Percentiles rank a stretch among this genome's conserved stretches.
phyloP scores from a whole-genome alignment of 2,113 vertebrate species.

The Syrrhaptes paradoxus region DNA sequence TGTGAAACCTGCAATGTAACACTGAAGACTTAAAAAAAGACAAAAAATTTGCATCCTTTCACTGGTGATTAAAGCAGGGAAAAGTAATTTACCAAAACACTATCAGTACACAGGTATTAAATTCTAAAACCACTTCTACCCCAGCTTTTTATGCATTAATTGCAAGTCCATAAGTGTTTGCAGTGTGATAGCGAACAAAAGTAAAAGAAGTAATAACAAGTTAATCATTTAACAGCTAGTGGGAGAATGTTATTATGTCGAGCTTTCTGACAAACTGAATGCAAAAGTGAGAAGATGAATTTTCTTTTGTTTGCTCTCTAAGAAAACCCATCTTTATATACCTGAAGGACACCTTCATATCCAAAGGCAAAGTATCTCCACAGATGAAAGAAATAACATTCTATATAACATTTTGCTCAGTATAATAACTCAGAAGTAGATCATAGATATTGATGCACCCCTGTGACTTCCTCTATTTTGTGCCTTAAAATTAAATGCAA shows the following conservation, averaged over 20 bases:
- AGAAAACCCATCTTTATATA: background rate
- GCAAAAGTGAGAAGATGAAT: background rate
- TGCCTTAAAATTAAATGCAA: slow-evolving; percentile 57
- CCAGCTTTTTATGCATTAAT: background rate
- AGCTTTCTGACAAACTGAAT: background rate
- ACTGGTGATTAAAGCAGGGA: background rate
- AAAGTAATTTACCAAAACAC: background rate
- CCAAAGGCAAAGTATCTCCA: background rate
- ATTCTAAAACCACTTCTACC: background rate
- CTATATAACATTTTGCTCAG: background rate
- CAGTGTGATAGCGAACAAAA: background rate
- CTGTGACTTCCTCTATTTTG: slow-evolving; percentile 54
- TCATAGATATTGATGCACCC: slow-evolving; percentile 34
- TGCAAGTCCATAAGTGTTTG: background rate
- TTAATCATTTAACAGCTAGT: background rate
- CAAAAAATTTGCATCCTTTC: background rate
- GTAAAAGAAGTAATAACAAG: background rate
- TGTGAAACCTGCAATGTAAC: background rate
- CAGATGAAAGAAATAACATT: slow-evolving; percentile 5
- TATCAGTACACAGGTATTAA: background rate
- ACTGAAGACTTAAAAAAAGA: background rate
- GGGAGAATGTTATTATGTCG: background rate
- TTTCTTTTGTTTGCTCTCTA: background rate
- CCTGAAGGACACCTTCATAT: background rate
- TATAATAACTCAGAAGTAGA: background rate